phyloP scores from a whole-genome alignment of 2,888 invertebrate genomes.

The Aphodius sticticus region DNA sequence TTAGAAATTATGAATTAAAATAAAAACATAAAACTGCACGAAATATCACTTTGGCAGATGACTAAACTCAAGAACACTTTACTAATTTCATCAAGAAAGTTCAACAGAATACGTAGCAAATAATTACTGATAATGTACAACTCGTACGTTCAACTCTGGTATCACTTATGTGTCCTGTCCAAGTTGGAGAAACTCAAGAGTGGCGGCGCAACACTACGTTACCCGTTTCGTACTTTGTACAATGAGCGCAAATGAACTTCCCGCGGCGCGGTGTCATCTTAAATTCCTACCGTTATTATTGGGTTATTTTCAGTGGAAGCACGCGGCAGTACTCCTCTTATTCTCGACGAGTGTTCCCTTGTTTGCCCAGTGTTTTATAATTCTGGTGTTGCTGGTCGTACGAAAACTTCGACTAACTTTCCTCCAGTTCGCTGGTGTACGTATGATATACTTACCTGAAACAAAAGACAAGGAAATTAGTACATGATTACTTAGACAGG shows the following conservation, averaged over 20 bases:
- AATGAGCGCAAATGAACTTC: background rate
- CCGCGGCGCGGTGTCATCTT: background rate
- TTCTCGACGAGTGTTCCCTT: background rate
- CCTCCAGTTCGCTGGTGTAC: background rate
- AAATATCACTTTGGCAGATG: no score
- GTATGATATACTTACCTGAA: background rate
- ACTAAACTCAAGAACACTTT: background rate
- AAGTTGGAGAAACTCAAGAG: conserved; percentile 4
- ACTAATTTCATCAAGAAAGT: background rate
- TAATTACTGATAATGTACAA: background rate
- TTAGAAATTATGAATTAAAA: no score
- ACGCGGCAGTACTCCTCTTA: background rate
- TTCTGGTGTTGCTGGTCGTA: background rate
- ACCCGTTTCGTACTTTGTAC: background rate
- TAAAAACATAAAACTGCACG: no score
- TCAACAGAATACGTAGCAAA: background rate
- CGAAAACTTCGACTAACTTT: background rate
- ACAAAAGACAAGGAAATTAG: background rate
- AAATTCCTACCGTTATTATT: background rate
- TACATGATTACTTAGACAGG: background rate
- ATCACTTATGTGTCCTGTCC: background rate
- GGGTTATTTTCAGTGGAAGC: background rate
- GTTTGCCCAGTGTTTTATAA: background rate
- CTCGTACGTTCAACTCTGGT: background rate
- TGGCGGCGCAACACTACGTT: background rate